Evolutionary conservation across 2,888 invertebrate genomes (phyloP).

Genomic region (Xestia ashworthii): DNA sequence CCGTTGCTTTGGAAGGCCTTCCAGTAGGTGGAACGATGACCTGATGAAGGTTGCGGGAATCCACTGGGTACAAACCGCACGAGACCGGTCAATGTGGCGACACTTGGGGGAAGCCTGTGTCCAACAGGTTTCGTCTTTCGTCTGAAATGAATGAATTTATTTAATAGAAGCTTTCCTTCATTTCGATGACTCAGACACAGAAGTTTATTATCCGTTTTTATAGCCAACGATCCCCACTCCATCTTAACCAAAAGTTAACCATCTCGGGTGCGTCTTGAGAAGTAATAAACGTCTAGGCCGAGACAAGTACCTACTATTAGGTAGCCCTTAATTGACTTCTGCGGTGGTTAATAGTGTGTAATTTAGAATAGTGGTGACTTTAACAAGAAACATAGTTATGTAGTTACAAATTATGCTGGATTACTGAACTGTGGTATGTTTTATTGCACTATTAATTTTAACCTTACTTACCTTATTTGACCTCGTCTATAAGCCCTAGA

Average conservation of each 20-base stretch:
- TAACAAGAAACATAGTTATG: constrained; percentile 32
- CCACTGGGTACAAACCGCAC: too few species aligned
- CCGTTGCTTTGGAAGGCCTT: too few species aligned
- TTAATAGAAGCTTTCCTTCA: background rate
- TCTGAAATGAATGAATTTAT: background rate
- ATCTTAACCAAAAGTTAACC: constrained; percentile 21
- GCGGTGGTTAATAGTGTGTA: constrained; percentile 50
- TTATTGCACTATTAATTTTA: constrained; percentile 5
- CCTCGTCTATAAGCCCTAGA: background rate
- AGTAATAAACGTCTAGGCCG: constrained; percentile 37
- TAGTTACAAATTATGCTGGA: constrained; percentile 32
- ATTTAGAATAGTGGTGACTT: constrained; percentile 41
- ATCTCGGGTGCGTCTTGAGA: constrained; percentile 15
- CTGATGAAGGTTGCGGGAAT: too few species aligned
- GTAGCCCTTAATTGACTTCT: constrained; percentile 52
- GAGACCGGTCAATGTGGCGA: too few species aligned
- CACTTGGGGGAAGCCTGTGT: too few species aligned
- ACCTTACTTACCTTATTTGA: background rate
- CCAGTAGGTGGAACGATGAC: too few species aligned
- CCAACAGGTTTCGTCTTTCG: too few species aligned
- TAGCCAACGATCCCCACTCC: background rate
- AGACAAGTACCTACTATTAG: constrained; percentile 46
- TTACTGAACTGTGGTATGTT: constrained; percentile 15
- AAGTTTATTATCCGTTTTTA: background rate
- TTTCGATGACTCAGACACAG: background rate